Percentiles rank a stretch among this genome's conserved stretches.
These are phyloP conservation scores for Slavum lentiscoides DNA, from an alignment of 2,888 invertebrate species.

Conservation along the genomic window DNA sequence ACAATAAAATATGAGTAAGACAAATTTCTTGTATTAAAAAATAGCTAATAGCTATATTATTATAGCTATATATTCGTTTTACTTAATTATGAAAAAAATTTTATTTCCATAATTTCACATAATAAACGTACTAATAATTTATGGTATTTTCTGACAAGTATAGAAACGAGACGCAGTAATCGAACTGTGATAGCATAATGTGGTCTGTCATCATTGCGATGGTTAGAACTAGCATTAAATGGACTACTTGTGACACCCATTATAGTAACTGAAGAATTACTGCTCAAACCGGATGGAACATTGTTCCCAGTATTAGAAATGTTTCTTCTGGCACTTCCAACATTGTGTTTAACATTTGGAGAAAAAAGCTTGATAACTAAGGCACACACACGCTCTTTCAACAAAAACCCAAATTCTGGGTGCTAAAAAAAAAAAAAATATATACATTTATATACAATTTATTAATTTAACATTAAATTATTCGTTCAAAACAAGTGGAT, in stretches of 20 bases:
- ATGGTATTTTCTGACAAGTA: constrained; percentile 92
- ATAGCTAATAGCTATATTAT: no score
- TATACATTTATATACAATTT: no score
- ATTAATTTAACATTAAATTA: background rate
- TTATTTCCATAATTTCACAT: background rate
- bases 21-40: no score
- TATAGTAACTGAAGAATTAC: constrained; percentile 21
- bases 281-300: constrained; percentile 3
- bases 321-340: constrained; percentile 6
- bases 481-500: background rate
- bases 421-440: constrained; percentile 74
- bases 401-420: constrained; percentile 87
- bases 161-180: constrained; percentile 86
- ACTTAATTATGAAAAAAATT: no score
- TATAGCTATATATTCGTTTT: no score
- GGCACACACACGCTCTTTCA: constrained; percentile 97
- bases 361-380: constrained; percentile 97
- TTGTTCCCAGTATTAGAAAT: background rate
- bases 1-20: background rate
- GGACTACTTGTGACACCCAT: constrained; percentile 13
- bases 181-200: constrained; percentile 97
- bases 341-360: constrained; percentile 87
- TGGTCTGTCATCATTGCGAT: constrained; percentile 72
- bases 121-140: constrained; percentile 73
- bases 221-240: constrained; percentile 15